Percentiles rank a stretch among this genome's conserved stretches.
Conservation (phyloP, 2,888 invertebrate genomes). For the Apamea monoglypha region DNA sequence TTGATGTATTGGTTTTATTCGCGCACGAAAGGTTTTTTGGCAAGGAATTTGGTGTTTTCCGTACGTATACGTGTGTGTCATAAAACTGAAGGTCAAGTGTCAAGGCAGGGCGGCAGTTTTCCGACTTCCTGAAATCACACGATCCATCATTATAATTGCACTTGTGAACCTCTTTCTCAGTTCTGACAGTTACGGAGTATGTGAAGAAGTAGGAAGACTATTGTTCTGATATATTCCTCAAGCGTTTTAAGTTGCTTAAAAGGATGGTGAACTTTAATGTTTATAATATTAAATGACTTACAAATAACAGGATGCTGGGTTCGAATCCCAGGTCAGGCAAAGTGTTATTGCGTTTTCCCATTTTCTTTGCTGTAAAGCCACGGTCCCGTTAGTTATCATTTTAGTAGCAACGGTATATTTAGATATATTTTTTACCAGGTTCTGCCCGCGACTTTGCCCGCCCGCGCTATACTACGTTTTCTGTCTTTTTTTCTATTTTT, state of each 20-base stretch:
- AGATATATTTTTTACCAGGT: not conserved
- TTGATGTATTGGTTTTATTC: constrained; percentile 30
- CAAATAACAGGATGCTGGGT: not conserved
- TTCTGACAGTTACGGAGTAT: not conserved
- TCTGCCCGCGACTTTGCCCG: too few relatives aligned
- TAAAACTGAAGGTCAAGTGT: constrained; percentile 15
- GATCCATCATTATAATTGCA: constrained; percentile 1
- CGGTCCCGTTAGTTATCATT: not conserved
- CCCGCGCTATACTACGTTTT: too few relatives aligned
- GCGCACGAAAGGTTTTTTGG: constrained; percentile 10
- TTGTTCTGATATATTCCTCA: not conserved
- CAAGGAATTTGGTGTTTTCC: not conserved
- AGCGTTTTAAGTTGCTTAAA: not conserved
- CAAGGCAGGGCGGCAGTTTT: not conserved
- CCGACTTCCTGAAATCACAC: not conserved
- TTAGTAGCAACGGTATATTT: not conserved
- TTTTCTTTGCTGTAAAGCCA: not conserved
- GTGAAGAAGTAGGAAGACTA: not conserved
- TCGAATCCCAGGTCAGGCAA: not conserved
- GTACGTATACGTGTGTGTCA: not conserved
- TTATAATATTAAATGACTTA: not conserved
- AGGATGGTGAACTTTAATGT: not conserved
- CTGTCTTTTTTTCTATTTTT: too few relatives aligned
- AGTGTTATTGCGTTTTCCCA: not conserved
- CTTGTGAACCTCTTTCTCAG: not conserved